Conservation (phyloP, 2,797 vertebrate species). For the Sphaeramia orbicularis region DNA sequence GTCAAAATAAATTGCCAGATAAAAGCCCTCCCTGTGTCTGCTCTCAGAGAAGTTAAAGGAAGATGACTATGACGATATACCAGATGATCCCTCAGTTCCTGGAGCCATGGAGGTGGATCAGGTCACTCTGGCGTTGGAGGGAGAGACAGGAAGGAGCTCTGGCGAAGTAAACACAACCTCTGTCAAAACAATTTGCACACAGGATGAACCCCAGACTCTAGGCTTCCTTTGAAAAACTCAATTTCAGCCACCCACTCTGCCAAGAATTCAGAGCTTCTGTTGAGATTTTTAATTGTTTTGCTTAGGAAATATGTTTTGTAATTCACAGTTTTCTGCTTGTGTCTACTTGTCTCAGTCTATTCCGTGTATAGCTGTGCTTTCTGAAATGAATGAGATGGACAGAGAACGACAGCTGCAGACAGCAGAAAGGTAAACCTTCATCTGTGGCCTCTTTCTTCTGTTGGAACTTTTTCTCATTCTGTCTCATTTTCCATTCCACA, state of each 20-base stretch:
- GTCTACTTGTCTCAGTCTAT: constrained; percentile 68
- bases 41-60: constrained; percentile 84
- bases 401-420: constrained; percentile 65
- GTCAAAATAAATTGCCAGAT: constrained; percentile 1
- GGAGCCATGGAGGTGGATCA: constrained; percentile 84
- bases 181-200: constrained; percentile 71
- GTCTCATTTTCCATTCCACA: neutral
- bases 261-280: constrained; percentile 35
- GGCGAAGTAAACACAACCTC: constrained; percentile 78
- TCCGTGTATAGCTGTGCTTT: constrained; percentile 80
- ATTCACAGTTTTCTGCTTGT: constrained; percentile 4
- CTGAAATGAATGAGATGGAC: constrained; percentile 78
- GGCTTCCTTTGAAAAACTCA: constrained; percentile 70
- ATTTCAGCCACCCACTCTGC: constrained; percentile 46
- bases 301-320: constrained; percentile 5
- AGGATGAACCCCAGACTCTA: constrained; percentile 80
- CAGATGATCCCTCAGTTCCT: constrained; percentile 80
- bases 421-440: constrained; percentile 60
- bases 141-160: constrained; percentile 83
- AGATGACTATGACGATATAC: constrained; percentile 84
- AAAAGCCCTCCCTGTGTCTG: constrained; percentile 6
- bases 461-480: neutral
- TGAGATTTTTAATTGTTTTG: constrained; percentile 22
- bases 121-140: constrained; percentile 61
- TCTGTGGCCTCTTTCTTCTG: neutral